A percentile compares a stretch with the other conserved stretches of the same genome.
phyloP scores from a whole-genome alignment of 2,888 invertebrate species.

The Flabesymbios commensalis region DNA sequence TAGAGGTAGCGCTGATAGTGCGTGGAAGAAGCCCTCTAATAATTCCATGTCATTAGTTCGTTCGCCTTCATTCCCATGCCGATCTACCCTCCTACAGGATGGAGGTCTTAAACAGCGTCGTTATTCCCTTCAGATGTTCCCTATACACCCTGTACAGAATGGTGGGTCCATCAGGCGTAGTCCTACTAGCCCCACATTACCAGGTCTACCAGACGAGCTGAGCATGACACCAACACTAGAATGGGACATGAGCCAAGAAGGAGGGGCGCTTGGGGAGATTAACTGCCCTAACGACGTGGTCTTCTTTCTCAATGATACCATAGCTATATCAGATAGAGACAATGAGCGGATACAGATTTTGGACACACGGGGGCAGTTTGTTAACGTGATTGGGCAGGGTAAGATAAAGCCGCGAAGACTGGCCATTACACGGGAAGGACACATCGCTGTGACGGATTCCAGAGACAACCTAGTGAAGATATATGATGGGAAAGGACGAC shows the following conservation, averaged over 20 bases:
- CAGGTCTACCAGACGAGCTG: too few relatives aligned
- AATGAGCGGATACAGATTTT: constrained; percentile 49
- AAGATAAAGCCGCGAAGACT: constrained; percentile 47
- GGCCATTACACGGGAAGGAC: constrained; percentile 41
- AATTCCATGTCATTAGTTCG: too few relatives aligned
- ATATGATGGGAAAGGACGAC: constrained; percentile 39
- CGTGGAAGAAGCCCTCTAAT: too few relatives aligned
- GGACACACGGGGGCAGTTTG: constrained; percentile 28
- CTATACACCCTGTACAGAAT: too few relatives aligned
- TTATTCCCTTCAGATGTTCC: too few relatives aligned
- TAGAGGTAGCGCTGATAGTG: too few relatives aligned
- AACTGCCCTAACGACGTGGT: constrained; percentile 50
- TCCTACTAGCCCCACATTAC: too few relatives aligned
- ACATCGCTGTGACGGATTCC: constrained; percentile 50
- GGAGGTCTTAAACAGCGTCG: too few relatives aligned
- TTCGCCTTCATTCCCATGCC: too few relatives aligned
- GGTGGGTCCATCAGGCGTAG: too few relatives aligned
- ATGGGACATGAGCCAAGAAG: constrained; percentile 18
- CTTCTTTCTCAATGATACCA: constrained; percentile 36
- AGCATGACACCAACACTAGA: too few relatives aligned
- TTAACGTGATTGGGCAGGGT: constrained; percentile 29
- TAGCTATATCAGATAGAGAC: constrained; percentile 50
- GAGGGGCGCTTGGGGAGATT: constrained; percentile 9
- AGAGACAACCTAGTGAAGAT: constrained; percentile 47
- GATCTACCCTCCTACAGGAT: too few relatives aligned